A percentile compares a stretch with the other conserved stretches of the same genome.
These are phyloP conservation scores for Macrostomum lignano DNA, from an alignment of 1,140 invertebrate genomes.

Conservation along the genomic window DNA sequence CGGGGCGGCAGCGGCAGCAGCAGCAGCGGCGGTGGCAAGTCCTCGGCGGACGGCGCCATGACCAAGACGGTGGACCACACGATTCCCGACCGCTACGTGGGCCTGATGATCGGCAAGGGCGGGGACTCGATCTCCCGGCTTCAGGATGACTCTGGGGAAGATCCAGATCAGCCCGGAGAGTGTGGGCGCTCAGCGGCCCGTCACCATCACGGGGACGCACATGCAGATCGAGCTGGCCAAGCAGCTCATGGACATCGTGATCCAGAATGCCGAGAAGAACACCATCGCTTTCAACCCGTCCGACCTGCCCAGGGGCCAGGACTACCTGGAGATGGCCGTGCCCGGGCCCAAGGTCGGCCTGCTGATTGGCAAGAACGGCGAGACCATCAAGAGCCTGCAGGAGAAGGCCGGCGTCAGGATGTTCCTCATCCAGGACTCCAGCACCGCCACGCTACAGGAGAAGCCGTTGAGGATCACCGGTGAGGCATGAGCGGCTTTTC, in stretches of 20 bases:
- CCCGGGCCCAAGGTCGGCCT: slow-evolving; percentile 85
- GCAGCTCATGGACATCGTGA: slow-evolving; percentile 3
- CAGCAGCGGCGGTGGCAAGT: too few species aligned
- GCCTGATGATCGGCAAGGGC: slow-evolving; percentile 4
- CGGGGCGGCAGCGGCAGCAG: too few species aligned
- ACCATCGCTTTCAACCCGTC: neutral
- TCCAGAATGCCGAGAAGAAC: slow-evolving; percentile 1
- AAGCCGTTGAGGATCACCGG: slow-evolving; percentile 78
- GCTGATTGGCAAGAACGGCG: slow-evolving; percentile 78
- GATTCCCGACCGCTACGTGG: slow-evolving; percentile 6
- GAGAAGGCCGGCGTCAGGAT: slow-evolving; percentile 65
- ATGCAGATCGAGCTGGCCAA: slow-evolving; percentile 5
- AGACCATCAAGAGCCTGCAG: slow-evolving; percentile 84
- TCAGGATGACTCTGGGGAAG: slow-evolving; percentile 5
- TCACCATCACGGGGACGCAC: slow-evolving; percentile 5
- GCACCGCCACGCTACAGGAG: slow-evolving; percentile 31
- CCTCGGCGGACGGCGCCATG: neutral
- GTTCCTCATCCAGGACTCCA: slow-evolving; percentile 81
- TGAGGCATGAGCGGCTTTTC: slow-evolving; percentile 36
- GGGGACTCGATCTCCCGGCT: slow-evolving; percentile 2
- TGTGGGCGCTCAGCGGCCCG: neutral
- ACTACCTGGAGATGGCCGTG: slow-evolving; percentile 58
- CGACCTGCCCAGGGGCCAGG: neutral
- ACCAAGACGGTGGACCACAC: neutral
- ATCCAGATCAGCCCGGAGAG: slow-evolving; percentile 5